These are phyloP conservation scores for Aleiodes sp. DNA, from an alignment of 1,140 invertebrate species.

Conservation along the genomic window DNA sequence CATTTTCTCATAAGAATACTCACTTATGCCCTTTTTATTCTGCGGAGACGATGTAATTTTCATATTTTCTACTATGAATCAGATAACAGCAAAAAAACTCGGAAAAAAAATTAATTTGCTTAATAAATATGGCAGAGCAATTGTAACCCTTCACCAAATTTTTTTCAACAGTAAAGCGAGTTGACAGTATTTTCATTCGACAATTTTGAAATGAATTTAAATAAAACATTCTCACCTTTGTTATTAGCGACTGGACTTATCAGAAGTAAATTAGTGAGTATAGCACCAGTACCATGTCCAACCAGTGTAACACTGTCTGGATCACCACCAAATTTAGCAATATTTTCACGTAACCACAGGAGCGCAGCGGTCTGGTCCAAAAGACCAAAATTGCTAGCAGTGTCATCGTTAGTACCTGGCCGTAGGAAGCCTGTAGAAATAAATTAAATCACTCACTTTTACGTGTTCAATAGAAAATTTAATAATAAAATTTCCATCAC, in stretches of 20 bases:
- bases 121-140: too few relatives aligned
- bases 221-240: slow-evolving; percentile 67
- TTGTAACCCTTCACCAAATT: too few relatives aligned
- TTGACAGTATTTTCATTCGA: not conserved
- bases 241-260: slow-evolving; percentile 80
- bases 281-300: slow-evolving; percentile 93
- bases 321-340: slow-evolving; percentile 87
- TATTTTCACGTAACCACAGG: slow-evolving; percentile 89
- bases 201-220: not conserved
- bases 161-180: too few relatives aligned
- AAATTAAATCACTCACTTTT: slow-evolving; percentile 8
- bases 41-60: too few relatives aligned
- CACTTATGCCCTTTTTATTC: too few relatives aligned
- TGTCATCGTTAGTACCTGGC: slow-evolving; percentile 75
- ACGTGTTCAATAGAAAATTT: not conserved
- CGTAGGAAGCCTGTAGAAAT: slow-evolving; percentile 77
- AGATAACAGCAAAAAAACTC: too few relatives aligned
- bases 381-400: slow-evolving; percentile 86
- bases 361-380: slow-evolving; percentile 88
- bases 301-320: slow-evolving; percentile 85
- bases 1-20: too few relatives aligned
- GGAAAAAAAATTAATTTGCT: too few relatives aligned
- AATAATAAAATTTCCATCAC: not conserved
- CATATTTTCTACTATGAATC: too few relatives aligned
- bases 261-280: slow-evolving; percentile 89